Evolutionary conservation across 2,888 invertebrate genomes (phyloP).

Genomic region (Sisyra nigra): DNA sequence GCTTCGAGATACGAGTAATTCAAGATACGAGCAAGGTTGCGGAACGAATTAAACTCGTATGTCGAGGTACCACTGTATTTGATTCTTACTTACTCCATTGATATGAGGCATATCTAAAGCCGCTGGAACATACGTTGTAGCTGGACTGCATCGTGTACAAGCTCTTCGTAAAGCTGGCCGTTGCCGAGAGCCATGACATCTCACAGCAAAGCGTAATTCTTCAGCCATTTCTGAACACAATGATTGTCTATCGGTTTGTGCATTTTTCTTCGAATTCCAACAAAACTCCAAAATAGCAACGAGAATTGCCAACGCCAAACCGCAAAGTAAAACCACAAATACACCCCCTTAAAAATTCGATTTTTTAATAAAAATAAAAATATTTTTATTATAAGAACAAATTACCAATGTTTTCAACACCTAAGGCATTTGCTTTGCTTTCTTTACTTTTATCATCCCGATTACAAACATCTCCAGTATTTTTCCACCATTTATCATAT

Average conservation of each 20-base stretch:
- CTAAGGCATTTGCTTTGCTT: slow-evolving; percentile 83
- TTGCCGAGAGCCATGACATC: slow-evolving; percentile 70
- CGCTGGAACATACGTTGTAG: slow-evolving; percentile 58
- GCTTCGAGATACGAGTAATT: too few species aligned
- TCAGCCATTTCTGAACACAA: slow-evolving; percentile 89
- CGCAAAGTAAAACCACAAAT: slow-evolving; percentile 89
- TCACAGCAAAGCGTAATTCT: slow-evolving; percentile 79
- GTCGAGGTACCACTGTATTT: too few species aligned
- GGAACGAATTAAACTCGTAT: too few species aligned
- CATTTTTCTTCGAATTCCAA: slow-evolving; percentile 83
- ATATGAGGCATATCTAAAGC: slow-evolving; percentile 35
- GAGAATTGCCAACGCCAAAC: slow-evolving; percentile 76
- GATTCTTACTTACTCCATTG: slow-evolving; percentile 29
- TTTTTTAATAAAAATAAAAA: not conserved
- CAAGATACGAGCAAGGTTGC: too few species aligned
- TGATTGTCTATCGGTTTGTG: slow-evolving; percentile 69
- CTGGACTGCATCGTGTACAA: slow-evolving; percentile 59
- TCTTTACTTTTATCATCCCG: slow-evolving; percentile 78
- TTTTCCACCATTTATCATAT: slow-evolving; percentile 98
- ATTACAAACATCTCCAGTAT: slow-evolving; percentile 81
- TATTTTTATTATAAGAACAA: slow-evolving; percentile 12
- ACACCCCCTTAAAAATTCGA: slow-evolving; percentile 58
- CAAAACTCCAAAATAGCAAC: slow-evolving; percentile 90
- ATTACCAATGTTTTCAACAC: slow-evolving; percentile 74
- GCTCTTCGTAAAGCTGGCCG: slow-evolving; percentile 56